Conservation (phyloP, 2,888 invertebrate genomes). For the Hirtodrosophila confusa region DNA sequence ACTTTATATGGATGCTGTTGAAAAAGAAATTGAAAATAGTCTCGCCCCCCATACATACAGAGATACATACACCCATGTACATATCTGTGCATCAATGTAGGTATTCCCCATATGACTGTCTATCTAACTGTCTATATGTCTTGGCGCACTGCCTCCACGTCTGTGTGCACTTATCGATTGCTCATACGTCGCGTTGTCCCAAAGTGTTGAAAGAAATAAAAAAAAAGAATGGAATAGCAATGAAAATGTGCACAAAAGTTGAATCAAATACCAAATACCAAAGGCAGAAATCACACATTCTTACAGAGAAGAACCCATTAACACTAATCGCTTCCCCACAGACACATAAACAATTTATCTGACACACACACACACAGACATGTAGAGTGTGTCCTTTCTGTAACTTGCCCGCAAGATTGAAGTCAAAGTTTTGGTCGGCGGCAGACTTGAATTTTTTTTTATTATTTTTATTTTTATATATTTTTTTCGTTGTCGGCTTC, state of each 20-base stretch:
- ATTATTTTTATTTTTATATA: neutral
- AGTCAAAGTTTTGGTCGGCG: slow-evolving; percentile 57
- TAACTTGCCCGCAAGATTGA: slow-evolving; percentile 72
- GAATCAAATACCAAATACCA: slow-evolving; percentile 70
- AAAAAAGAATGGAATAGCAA: slow-evolving; percentile 44
- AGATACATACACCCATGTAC: neutral
- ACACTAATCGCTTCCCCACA: slow-evolving; percentile 82
- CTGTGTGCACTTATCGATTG: slow-evolving; percentile 74
- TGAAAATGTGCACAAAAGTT: slow-evolving; percentile 68
- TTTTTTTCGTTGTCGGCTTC: slow-evolving; percentile 17
- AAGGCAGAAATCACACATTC: slow-evolving; percentile 72
- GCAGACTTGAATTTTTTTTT: slow-evolving; percentile 62
- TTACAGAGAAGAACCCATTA: slow-evolving; percentile 73
- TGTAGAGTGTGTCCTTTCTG: slow-evolving; percentile 41
- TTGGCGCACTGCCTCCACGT: slow-evolving; percentile 36
- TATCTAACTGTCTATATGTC: slow-evolving; percentile 61
- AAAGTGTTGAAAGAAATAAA: slow-evolving; percentile 55
- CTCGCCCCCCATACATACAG: neutral
- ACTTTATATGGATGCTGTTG: slow-evolving; percentile 68
- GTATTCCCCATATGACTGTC: slow-evolving; percentile 70
- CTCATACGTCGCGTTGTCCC: slow-evolving; percentile 66
- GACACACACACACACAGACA: slow-evolving; percentile 50
- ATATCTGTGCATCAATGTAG: slow-evolving; percentile 33
- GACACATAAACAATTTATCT: slow-evolving; percentile 82
- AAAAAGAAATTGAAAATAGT: slow-evolving; percentile 74